phyloP scores from a whole-genome alignment of 2,113 vertebrate species.

The Scomber scombrus region DNA sequence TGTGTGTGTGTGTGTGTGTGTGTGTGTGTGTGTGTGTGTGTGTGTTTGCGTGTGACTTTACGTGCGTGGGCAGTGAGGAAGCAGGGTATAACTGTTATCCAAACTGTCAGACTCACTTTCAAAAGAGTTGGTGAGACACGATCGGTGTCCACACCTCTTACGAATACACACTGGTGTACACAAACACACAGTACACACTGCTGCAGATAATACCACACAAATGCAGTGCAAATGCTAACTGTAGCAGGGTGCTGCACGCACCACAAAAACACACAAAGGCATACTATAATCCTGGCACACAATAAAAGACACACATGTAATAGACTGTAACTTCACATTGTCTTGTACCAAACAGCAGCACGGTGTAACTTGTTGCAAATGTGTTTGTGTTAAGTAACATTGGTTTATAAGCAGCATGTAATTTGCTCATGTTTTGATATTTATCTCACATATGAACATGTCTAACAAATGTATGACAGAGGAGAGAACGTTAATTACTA shows the following conservation, averaged over 20 bases:
- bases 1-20: conserved; percentile 29
- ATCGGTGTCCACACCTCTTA: conserved; percentile 67
- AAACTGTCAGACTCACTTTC: conserved; percentile 90
- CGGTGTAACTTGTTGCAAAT: neutral
- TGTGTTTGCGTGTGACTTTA: conserved; percentile 36
- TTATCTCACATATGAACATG: too few relatives aligned
- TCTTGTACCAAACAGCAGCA: neutral
- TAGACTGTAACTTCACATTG: neutral
- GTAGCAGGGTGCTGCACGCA: neutral
- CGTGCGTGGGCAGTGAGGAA: conserved; percentile 71
- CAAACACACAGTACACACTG: conserved; percentile 20
- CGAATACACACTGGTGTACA: conserved; percentile 1
- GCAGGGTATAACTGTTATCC: conserved; percentile 82
- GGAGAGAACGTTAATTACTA: too few relatives aligned
- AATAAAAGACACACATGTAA: neutral
- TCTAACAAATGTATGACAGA: too few relatives aligned
- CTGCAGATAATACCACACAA: conserved; percentile 56
- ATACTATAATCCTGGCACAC: neutral
- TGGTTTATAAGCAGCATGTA: neutral
- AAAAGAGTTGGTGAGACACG: conserved; percentile 78
- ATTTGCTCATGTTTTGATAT: neutral
- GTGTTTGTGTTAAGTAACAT: neutral
- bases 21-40: conserved; percentile 24
- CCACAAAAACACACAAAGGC: neutral
- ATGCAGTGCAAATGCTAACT: conserved; percentile 15